A percentile compares a stretch with the other conserved stretches of the same genome.
Conservation (phyloP, 2,113 vertebrate species). For the Erinaceus europaeus region DNA sequence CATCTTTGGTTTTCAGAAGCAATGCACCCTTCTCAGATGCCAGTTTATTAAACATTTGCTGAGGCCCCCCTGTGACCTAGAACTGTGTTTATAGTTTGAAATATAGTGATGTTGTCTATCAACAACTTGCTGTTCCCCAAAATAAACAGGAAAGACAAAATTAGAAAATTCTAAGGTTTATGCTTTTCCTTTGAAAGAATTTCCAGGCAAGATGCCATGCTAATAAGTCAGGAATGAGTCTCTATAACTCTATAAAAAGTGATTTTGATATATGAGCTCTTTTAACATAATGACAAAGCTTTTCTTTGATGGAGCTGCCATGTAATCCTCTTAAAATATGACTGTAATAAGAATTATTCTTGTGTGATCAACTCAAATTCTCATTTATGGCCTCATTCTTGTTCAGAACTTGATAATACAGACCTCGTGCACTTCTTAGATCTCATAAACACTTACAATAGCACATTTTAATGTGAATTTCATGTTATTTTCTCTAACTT, state of each 20-base stretch:
- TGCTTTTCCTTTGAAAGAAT: not conserved
- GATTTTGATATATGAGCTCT: not conserved
- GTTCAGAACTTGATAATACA: not conserved
- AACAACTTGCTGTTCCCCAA: not conserved
- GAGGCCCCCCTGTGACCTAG: not conserved
- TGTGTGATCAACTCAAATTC: not conserved
- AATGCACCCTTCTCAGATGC: not conserved
- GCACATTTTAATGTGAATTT: no score
- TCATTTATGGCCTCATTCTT: not conserved
- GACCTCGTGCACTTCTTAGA: not conserved
- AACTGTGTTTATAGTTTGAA: not conserved
- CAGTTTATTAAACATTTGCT: not conserved
- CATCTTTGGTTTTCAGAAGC: slow-evolving; percentile 1
- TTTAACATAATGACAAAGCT: not conserved
- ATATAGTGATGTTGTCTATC: not conserved
- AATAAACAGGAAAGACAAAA: not conserved
- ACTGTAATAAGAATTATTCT: not conserved
- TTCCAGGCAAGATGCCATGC: not conserved
- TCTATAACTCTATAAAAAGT: not conserved
- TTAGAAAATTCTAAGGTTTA: not conserved
- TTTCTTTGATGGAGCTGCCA: not conserved
- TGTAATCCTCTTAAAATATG: not conserved
- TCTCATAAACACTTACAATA: not conserved
- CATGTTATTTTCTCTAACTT: no score
- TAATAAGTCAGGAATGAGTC: not conserved